phyloP scores from a whole-genome alignment of 2,888 invertebrate species.

The Stegophylla sp. region DNA sequence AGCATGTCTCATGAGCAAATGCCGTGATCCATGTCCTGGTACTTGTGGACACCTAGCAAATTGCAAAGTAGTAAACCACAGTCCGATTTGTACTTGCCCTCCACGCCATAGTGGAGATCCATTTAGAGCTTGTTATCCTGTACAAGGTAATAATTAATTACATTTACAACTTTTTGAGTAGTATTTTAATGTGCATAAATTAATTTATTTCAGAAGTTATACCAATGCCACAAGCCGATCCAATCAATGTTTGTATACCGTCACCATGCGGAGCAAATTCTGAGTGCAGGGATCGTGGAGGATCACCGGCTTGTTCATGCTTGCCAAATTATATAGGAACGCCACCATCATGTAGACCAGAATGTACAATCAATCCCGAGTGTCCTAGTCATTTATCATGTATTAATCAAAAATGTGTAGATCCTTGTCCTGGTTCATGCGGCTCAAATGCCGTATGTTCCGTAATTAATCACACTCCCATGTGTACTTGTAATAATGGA shows the following conservation, averaged over 20 bases:
- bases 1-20: constrained; percentile 74
- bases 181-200: background rate
- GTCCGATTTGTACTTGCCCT: constrained; percentile 74
- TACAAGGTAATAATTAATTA: constrained; percentile 65
- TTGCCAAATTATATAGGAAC: constrained; percentile 64
- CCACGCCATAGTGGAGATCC: constrained; percentile 72
- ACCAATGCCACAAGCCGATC: constrained; percentile 64
- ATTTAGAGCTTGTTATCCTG: constrained; percentile 71
- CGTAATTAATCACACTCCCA: constrained; percentile 75
- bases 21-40: constrained; percentile 72
- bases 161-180: background rate
- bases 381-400: constrained; percentile 77
- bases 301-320: constrained; percentile 64
- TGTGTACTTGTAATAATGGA: constrained; percentile 73
- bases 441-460: constrained; percentile 78
- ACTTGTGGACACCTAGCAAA: constrained; percentile 72
- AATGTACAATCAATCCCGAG: constrained; percentile 78
- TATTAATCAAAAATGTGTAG: constrained; percentile 75
- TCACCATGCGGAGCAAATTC: constrained; percentile 66
- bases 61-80: constrained; percentile 74
- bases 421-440: constrained; percentile 82
- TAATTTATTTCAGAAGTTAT: constrained; percentile 26
- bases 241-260: constrained; percentile 71
- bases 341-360: constrained; percentile 73
- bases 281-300: constrained; percentile 64